Evolutionary conservation across 2,113 vertebrate genomes (phyloP).

Genomic region (Colius striatus): DNA sequence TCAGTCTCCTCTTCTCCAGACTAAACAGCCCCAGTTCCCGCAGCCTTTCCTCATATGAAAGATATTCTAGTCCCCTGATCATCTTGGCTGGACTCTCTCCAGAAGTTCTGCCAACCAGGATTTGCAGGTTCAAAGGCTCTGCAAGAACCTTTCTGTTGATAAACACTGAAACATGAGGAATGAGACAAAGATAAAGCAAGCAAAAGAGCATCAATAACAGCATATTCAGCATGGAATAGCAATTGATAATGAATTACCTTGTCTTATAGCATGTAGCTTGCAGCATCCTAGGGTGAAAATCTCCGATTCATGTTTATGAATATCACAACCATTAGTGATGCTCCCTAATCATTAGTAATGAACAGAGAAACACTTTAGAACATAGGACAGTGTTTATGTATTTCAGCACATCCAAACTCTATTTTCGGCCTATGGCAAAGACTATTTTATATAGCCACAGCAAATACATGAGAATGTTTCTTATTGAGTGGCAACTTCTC

Average conservation of each 20-base stretch:
- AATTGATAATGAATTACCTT: background rate
- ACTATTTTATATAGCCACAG: background rate
- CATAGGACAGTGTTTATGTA: accelerated
- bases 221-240: background rate
- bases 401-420: background rate
- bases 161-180: background rate
- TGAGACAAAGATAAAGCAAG: background rate
- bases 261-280: background rate
- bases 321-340: background rate
- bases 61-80: too few relatives aligned
- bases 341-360: background rate
- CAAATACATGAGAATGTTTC: background rate
- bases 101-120: background rate
- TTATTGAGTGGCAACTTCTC: background rate
- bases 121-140: background rate
- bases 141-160: background rate
- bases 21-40: too few relatives aligned
- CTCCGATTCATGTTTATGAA: background rate
- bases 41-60: too few relatives aligned
- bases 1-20: too few relatives aligned
- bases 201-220: background rate
- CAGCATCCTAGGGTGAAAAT: background rate
- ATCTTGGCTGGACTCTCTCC: too few relatives aligned
- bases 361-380: background rate
- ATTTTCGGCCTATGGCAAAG: background rate